Evolutionary conservation across 2,888 invertebrate genomes (phyloP).

Genomic region (Dugesia japonica): DNA sequence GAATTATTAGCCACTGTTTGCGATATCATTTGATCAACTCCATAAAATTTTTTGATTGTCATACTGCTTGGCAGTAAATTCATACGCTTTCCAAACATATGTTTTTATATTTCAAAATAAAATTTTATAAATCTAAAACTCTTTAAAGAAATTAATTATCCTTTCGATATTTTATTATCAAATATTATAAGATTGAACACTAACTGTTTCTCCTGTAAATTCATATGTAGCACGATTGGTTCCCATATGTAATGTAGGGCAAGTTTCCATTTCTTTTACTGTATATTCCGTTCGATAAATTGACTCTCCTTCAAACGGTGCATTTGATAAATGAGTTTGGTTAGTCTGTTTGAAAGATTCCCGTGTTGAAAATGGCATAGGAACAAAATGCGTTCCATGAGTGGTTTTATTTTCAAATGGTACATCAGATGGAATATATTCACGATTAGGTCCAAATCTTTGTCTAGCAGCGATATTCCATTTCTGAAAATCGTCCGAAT

Average conservation of each 20-base stretch:
- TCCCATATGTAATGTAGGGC: slow-evolving; percentile 42
- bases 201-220: not conserved
- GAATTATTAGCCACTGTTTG: too few species aligned
- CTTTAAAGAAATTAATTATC: not conserved
- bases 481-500: slow-evolving; percentile 38
- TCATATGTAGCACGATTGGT: not conserved
- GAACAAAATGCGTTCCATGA: slow-evolving; percentile 42
- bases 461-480: slow-evolving; percentile 40
- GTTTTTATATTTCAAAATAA: not conserved
- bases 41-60: too few species aligned
- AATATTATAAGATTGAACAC: not conserved
- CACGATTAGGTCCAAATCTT: slow-evolving; percentile 40
- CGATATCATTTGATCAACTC: too few species aligned
- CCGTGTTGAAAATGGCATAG: slow-evolving; percentile 38
- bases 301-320: slow-evolving; percentile 43
- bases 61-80: too few species aligned
- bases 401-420: slow-evolving; percentile 46
- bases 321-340: slow-evolving; percentile 37
- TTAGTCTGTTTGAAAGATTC: slow-evolving; percentile 40
- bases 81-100: not conserved
- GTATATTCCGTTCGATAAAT: slow-evolving; percentile 40
- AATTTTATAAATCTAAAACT: not conserved
- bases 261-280: slow-evolving; percentile 37
- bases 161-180: not conserved
- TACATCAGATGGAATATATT: slow-evolving; percentile 41